These are phyloP conservation scores for Temnothorax nylanderi DNA, from an alignment of 1,140 invertebrate species.

Conservation along the genomic window DNA sequence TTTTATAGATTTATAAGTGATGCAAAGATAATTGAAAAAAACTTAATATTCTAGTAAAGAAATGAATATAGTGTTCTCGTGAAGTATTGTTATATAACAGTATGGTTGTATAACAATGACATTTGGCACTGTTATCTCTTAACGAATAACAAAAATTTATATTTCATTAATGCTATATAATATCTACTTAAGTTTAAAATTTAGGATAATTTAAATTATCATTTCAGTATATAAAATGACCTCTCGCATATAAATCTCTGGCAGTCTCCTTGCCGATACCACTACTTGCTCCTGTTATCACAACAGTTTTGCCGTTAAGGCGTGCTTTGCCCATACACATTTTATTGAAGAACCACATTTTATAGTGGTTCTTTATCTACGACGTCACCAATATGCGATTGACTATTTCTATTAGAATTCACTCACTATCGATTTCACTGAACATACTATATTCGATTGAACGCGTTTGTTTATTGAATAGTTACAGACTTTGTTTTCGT, in stretches of 20 bases:
- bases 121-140: too few species aligned
- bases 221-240: conserved; percentile 80
- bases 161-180: not conserved
- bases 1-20: too few species aligned
- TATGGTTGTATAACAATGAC: too few species aligned
- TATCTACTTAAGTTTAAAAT: not conserved
- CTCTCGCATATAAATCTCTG: conserved; percentile 90
- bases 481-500: too few species aligned
- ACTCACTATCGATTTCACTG: too few species aligned
- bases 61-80: too few species aligned
- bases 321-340: not conserved
- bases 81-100: too few species aligned
- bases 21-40: too few species aligned
- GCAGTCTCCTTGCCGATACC: conserved; percentile 96
- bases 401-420: too few species aligned
- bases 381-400: not conserved
- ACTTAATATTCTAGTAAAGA: too few species aligned
- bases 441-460: too few species aligned
- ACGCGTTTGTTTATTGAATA: too few species aligned
- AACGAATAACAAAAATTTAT: not conserved
- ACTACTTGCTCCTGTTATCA: conserved; percentile 94
- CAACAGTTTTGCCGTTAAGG: conserved; percentile 20
- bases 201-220: not conserved
- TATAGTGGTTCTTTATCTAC: not conserved
- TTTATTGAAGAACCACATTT: not conserved